Evolutionary conservation across 1,140 invertebrate species (phyloP).

Genomic region (Brachionus calyciflorus): DNA sequence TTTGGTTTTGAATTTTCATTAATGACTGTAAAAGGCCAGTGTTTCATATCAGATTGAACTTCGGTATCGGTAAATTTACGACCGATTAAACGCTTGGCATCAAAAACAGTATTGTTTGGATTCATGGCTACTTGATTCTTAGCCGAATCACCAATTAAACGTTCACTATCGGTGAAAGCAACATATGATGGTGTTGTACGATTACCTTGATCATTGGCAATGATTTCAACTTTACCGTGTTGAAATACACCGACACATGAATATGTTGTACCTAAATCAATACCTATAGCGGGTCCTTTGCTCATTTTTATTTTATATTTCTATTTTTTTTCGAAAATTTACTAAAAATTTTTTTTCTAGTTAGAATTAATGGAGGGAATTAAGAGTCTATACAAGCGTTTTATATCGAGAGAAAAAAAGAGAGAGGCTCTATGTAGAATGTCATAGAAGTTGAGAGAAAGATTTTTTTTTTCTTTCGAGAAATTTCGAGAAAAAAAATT

Average conservation of each 20-base stretch:
- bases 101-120: slow-evolving; percentile 89
- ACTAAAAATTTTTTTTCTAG: not conserved
- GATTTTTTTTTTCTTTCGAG: no score
- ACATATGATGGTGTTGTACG: slow-evolving; percentile 47
- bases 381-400: no score
- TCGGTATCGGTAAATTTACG: slow-evolving; percentile 79
- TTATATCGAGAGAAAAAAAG: no score
- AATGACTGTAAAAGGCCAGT: slow-evolving; percentile 72
- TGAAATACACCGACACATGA: slow-evolving; percentile 85
- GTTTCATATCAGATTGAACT: slow-evolving; percentile 67
- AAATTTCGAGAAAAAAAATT: no score
- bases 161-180: slow-evolving; percentile 42
- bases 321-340: not conserved
- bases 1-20: slow-evolving; percentile 81
- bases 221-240: slow-evolving; percentile 53
- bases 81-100: slow-evolving; percentile 88
- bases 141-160: slow-evolving; percentile 65
- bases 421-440: no score
- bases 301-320: not conserved
- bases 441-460: no score
- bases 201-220: slow-evolving; percentile 48
- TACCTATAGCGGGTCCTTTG: slow-evolving; percentile 51
- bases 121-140: slow-evolving; percentile 93
- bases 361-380: no score
- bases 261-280: slow-evolving; percentile 73